These are phyloP conservation scores for Lepus americanus DNA, from an alignment of 2,113 vertebrate species.

Conservation along the genomic window DNA sequence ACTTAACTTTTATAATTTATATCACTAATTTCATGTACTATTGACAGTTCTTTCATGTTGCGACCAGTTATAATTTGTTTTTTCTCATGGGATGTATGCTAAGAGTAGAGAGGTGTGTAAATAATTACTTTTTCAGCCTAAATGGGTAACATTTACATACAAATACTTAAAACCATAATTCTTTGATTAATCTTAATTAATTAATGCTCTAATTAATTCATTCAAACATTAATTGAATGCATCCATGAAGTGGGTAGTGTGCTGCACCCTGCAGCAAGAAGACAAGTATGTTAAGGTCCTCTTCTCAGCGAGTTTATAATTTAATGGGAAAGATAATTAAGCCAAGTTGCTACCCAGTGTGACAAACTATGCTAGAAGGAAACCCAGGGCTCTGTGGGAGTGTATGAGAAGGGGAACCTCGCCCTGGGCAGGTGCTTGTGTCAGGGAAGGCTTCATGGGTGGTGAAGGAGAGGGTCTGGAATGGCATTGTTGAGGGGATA, in stretches of 20 bases:
- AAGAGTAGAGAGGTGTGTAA: slow-evolving; percentile 63
- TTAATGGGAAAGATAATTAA: slow-evolving; percentile 35
- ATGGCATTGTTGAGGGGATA: neutral
- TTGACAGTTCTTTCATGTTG: slow-evolving; percentile 57
- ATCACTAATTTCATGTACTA: slow-evolving; percentile 53
- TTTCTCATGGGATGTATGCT: slow-evolving; percentile 39
- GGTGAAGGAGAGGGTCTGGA: neutral
- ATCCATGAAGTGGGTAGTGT: neutral
- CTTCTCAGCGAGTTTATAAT: slow-evolving; percentile 22
- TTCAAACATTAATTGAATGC: slow-evolving; percentile 23
- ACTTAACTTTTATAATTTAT: slow-evolving; percentile 65
- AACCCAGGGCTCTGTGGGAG: neutral
- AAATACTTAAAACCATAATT: slow-evolving; percentile 39
- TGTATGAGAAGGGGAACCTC: neutral
- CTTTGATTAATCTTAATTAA: slow-evolving; percentile 60
- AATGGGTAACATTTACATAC: slow-evolving; percentile 19
- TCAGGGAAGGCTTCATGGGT: neutral
- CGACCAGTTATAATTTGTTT: slow-evolving; percentile 50
- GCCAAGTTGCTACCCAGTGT: neutral
- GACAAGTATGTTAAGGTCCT: slow-evolving; percentile 34
- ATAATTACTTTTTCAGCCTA: slow-evolving; percentile 64
- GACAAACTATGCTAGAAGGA: slow-evolving; percentile 23
- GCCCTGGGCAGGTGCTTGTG: accelerated
- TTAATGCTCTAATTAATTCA: slow-evolving; percentile 38
- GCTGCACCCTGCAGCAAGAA: neutral